Conservation (phyloP, 1,140 invertebrate species). For the Triops longicaudatus region DNA sequence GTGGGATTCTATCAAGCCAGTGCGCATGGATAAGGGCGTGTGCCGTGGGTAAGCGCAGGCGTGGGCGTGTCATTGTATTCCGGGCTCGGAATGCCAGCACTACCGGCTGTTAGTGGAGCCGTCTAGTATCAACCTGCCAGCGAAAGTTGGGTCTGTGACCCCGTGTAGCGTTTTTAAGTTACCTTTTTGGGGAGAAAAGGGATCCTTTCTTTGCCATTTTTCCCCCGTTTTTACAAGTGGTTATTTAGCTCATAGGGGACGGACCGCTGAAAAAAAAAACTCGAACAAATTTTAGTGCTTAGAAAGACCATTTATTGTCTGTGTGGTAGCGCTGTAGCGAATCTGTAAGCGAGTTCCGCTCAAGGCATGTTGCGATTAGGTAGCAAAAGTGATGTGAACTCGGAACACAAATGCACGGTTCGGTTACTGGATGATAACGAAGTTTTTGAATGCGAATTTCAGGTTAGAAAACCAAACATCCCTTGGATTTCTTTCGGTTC, state of each 20-base stretch:
- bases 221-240: not conserved
- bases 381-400: constrained; percentile 70
- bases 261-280: not conserved
- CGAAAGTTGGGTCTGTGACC: not conserved
- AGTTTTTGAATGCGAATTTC: constrained; percentile 90
- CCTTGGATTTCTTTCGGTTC: not conserved
- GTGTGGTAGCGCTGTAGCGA: constrained; percentile 5
- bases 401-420: constrained; percentile 88
- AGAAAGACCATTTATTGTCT: constrained; percentile 6
- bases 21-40: constrained; percentile 1
- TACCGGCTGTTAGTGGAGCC: not conserved
- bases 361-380: constrained; percentile 58
- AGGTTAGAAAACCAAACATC: constrained; percentile 51
- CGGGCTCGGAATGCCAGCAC: not conserved
- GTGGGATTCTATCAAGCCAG: not conserved
- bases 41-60: not conserved
- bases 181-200: not conserved
- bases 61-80: not conserved
- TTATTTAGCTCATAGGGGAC: not conserved
- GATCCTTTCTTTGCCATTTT: not conserved
- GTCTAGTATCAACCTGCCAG: not conserved
- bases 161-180: not conserved
- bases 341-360: not conserved
- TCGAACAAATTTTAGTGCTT: not conserved
- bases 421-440: constrained; percentile 88